Evolutionary conservation across 2,888 invertebrate genomes (phyloP).

Genomic region (Taenaris catops): DNA sequence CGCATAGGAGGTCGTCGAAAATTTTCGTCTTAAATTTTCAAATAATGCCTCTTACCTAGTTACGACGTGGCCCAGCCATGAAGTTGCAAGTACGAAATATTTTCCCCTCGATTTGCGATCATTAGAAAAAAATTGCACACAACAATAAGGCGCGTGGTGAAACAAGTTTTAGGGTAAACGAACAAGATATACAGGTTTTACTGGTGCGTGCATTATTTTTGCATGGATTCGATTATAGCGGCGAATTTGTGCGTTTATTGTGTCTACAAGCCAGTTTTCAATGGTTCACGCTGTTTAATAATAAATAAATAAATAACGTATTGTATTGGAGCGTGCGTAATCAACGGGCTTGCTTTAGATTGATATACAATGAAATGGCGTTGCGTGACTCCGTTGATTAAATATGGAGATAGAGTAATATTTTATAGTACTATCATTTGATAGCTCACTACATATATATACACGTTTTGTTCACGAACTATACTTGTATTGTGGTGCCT

Average conservation of each 20-base stretch:
- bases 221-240: conserved; percentile 43
- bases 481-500: too few species aligned
- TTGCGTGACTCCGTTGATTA: neutral
- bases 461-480: too few species aligned
- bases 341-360: conserved; percentile 3
- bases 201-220: conserved; percentile 39
- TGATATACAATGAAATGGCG: neutral
- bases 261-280: conserved; percentile 46
- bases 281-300: conserved; percentile 46
- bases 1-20: too few species aligned
- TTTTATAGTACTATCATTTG: too few species aligned
- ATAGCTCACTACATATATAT: too few species aligned
- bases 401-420: too few species aligned
- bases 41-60: too few species aligned
- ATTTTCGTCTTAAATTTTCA: too few species aligned
- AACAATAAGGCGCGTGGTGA: conserved; percentile 61
- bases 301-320: conserved; percentile 35
- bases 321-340: conserved; percentile 8
- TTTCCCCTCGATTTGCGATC: conserved; percentile 26
- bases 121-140: conserved; percentile 45
- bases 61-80: too few species aligned
- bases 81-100: conserved; percentile 37
- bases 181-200: conserved; percentile 62
- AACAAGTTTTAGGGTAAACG: conserved; percentile 48
- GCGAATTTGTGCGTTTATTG: conserved; percentile 51